These are phyloP conservation scores for Odontamblyopus lacepedii DNA, from an alignment of 2,797 vertebrate genomes.

Conservation along the genomic window DNA sequence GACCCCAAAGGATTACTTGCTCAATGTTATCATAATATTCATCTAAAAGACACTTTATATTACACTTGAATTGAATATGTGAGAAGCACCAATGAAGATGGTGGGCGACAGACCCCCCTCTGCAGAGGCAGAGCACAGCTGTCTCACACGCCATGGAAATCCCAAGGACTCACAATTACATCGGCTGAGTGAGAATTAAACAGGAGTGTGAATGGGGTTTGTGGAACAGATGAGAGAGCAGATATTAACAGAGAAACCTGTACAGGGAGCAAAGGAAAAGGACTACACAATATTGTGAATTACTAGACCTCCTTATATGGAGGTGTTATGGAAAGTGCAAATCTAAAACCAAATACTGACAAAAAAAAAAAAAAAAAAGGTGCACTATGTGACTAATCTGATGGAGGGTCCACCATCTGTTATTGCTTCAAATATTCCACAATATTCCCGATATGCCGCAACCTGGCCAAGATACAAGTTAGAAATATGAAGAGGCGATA, in stretches of 20 bases:
- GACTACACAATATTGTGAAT: background rate
- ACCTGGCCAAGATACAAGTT: too few species aligned
- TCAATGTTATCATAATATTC: too few species aligned
- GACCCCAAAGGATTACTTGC: too few species aligned
- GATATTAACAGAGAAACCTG: conserved; percentile 47
- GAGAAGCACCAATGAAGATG: conserved; percentile 37
- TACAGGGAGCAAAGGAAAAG: conserved; percentile 34
- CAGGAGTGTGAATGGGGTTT: conserved; percentile 44
- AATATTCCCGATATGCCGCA: too few species aligned
- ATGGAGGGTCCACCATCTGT: too few species aligned
- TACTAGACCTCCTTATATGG: background rate
- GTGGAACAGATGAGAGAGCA: conserved; percentile 22
- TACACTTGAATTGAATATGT: background rate
- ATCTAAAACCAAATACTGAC: too few species aligned
- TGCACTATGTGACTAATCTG: too few species aligned
- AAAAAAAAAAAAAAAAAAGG: too few species aligned
- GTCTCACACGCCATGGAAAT: conserved; percentile 58
- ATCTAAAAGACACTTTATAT: too few species aligned
- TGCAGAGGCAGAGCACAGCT: conserved; percentile 20
- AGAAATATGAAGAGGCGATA: too few species aligned
- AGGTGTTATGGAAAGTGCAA: too few species aligned
- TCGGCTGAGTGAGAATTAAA: conserved; percentile 50
- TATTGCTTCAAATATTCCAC: too few species aligned
- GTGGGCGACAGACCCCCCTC: conserved; percentile 38
- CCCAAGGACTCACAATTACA: conserved; percentile 55